Evolutionary conservation across 2,888 invertebrate species (phyloP).

Genomic region (Cenopis cana): DNA sequence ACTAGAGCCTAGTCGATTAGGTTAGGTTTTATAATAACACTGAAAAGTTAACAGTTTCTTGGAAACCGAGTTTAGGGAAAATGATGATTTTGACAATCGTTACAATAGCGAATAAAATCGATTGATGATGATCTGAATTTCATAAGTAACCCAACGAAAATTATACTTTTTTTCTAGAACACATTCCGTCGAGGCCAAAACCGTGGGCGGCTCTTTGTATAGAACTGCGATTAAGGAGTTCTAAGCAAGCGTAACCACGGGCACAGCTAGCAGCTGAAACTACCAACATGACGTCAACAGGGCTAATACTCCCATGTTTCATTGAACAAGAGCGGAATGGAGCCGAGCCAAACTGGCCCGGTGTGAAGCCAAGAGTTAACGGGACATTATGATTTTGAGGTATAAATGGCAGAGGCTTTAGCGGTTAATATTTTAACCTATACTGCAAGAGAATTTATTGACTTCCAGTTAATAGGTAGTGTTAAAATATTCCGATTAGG

Average conservation of each 20-base stretch:
- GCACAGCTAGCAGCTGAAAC: not conserved
- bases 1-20: too few species aligned
- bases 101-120: too few species aligned
- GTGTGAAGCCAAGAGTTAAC: slow-evolving; percentile 38
- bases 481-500: too few species aligned
- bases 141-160: too few species aligned
- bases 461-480: not conserved
- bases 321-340: slow-evolving; percentile 38
- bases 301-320: slow-evolving; percentile 42
- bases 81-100: too few species aligned
- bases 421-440: slow-evolving; percentile 21
- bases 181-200: too few species aligned
- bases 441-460: not conserved
- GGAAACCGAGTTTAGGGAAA: too few species aligned
- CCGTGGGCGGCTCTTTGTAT: too few species aligned
- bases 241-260: not conserved
- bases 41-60: too few species aligned
- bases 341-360: slow-evolving; percentile 37
- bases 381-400: slow-evolving; percentile 34
- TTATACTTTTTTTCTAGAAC: too few species aligned
- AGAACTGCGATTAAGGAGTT: not conserved
- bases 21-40: too few species aligned
- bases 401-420: not conserved
- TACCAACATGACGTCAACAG: slow-evolving; percentile 16
- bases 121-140: too few species aligned